These are phyloP conservation scores for Tigriopus japonicus DNA, from an alignment of 1,140 invertebrate species.

Conservation along the genomic window DNA sequence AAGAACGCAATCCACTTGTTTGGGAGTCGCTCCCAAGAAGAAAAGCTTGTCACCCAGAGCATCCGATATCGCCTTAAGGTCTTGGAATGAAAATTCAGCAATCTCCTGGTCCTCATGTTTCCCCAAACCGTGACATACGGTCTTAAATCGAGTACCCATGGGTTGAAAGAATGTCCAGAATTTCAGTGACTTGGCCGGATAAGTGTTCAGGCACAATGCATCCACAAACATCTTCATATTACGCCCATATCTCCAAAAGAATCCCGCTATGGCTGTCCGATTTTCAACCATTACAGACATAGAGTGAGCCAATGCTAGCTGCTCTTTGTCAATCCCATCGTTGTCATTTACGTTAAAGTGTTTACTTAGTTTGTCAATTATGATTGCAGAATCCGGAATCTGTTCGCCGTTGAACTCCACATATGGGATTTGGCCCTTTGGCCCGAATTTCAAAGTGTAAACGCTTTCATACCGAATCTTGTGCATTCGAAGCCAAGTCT, in stretches of 20 bases:
- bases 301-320: slow-evolving; percentile 69
- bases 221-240: slow-evolving; percentile 19
- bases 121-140: slow-evolving; percentile 76
- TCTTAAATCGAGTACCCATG: slow-evolving; percentile 39
- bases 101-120: slow-evolving; percentile 75
- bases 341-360: slow-evolving; percentile 67
- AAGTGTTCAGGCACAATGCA: neutral
- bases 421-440: slow-evolving; percentile 79
- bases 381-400: slow-evolving; percentile 69
- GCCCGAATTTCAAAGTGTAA: slow-evolving; percentile 21
- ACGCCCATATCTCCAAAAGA: slow-evolving; percentile 3
- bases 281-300: slow-evolving; percentile 87
- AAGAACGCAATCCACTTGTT: slow-evolving; percentile 54
- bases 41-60: slow-evolving; percentile 73
- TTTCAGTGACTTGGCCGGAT: neutral
- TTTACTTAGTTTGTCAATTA: slow-evolving; percentile 61
- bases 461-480: slow-evolving; percentile 56
- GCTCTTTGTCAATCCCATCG: slow-evolving; percentile 50
- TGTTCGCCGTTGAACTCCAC: slow-evolving; percentile 82
- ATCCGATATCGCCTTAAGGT: slow-evolving; percentile 69
- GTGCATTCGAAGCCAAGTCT: slow-evolving; percentile 74
- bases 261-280: slow-evolving; percentile 48
- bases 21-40: slow-evolving; percentile 49
- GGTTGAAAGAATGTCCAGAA: neutral
- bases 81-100: slow-evolving; percentile 65